Base-by-base conservation (phyloP, 2,113 vertebrate species). In the Oryzias curvinotus region DNA sequence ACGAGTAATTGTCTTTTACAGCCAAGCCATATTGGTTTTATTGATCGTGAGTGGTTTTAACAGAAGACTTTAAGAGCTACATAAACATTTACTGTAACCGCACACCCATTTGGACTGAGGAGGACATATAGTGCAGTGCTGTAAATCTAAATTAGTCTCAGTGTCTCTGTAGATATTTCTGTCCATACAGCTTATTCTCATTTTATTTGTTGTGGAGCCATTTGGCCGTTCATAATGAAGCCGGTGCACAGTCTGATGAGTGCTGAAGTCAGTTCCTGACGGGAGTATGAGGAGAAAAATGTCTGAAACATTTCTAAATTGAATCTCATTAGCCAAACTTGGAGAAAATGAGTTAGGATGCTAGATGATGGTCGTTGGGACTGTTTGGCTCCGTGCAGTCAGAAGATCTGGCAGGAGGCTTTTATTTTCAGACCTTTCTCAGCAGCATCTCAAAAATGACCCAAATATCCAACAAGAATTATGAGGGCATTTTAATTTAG, bases 11-110 rank as follows among this genome's bases (percentile, higher is more conserved):
- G 65, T 71, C 78, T 85, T 85, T 82, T 86, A 88, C 75, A 82
- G 81, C 54, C 49, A 64, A 60, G 43, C 79, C 68, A 59, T 86
- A 80, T 82, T 72, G 83, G 83, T 87, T 86, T 88, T 86, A 90
- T 88, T 76, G 85, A 84, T 80, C 46, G 48, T 60, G 71, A 82
- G 75, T 56, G 68, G 82, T 78, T 82, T 87, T 88, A 90, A 81
- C 76, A 73, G 81, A 85, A 81, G 53, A 73, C 64, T 84, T 83
- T 74, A 86, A 80, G 87, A 87, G 62, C 62, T 51, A 66, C 81
- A 83, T 89, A 87, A 90, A 88, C 78, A 80, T 88, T 84, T 83
- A 85, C 73, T 74, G 76, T 83, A 86, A 85, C 82, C 71, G 55
- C 75, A 78, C 66, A 57, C 30, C 65, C 68, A 52, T 72, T 75